phyloP scores from a whole-genome alignment of 2,888 invertebrate genomes.

The Ormyrus rosae region DNA sequence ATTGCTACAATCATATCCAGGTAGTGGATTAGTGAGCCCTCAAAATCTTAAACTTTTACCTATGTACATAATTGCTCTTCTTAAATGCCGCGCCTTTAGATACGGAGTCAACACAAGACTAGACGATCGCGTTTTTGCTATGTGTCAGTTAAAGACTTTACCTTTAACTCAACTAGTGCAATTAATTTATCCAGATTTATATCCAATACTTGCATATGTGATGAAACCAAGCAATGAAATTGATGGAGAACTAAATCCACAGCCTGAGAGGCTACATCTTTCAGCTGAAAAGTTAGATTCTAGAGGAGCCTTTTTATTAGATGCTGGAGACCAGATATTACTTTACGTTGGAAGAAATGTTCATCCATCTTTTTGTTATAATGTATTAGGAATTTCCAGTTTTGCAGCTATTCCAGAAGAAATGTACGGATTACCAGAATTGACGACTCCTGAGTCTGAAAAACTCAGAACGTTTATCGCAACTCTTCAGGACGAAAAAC shows the following conservation, averaged over 20 bases:
- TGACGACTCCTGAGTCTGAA: conserved; percentile 86
- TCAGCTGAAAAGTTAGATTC: conserved; percentile 90
- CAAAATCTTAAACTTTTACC: conserved; percentile 89
- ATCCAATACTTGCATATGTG: conserved; percentile 87
- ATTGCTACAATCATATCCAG: conserved; percentile 77
- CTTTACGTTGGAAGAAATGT: conserved; percentile 90
- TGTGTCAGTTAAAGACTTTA: conserved; percentile 94
- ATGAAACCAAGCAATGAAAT: conserved; percentile 76
- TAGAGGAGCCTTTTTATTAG: conserved; percentile 93
- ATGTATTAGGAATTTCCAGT: conserved; percentile 86
- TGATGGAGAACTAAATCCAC: conserved; percentile 76
- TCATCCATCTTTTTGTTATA: conserved; percentile 84
- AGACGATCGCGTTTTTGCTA: conserved; percentile 94
- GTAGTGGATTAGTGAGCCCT: conserved; percentile 84
- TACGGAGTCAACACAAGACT: conserved; percentile 91
- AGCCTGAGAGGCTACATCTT: conserved; percentile 89
- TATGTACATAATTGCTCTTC: conserved; percentile 89
- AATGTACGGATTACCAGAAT: conserved; percentile 84
- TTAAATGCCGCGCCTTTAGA: conserved; percentile 94
- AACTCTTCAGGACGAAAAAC: conserved; percentile 90
- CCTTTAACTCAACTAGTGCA: conserved; percentile 90
- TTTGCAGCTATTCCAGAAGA: conserved; percentile 87
- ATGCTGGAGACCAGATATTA: conserved; percentile 88
- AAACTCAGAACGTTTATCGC: conserved; percentile 87
- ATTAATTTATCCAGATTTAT: conserved; percentile 93